Base-by-base conservation (phyloP, 2,797 vertebrate genomes). In the Poecilia velifera region DNA sequence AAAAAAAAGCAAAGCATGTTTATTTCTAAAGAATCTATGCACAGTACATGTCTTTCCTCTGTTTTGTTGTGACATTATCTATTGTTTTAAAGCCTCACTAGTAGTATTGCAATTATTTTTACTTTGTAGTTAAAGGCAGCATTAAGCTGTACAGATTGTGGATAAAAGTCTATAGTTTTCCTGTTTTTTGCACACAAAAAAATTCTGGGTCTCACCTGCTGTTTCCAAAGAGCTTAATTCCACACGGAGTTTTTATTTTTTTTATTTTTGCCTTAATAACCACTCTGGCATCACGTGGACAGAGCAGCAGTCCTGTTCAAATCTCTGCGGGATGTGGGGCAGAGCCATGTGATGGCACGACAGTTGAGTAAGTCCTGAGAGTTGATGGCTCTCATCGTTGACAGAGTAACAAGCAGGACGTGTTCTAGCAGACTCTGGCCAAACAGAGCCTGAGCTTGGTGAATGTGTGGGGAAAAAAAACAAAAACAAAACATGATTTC, bases 361-460 rank as follows among this genome's bases (percentile, higher is more conserved):
- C 80, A 80, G 83, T 89, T 92, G 90, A 84, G 73, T 82, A 76
- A 82, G 86, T 90, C 83, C 83, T 93, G 83, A 88, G 82, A 86
- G 62, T 77, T 78, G 36, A 85, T 74, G 81, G 83, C 62, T 71
- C 82, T 88, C 82, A 36, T 74, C 72, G 81, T 53, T 90, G 89
- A 92, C 86, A 86, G 76, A 84, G 79, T 78, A 74, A 76, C 74
- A 85, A 87, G 85, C 88, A 68, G 82, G 84, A 88, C 78, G 84
- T 84, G 87, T 89, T 89, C 76, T 77, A 36, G 77, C 73, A 84
- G 78, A 84, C 84, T 88, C 91, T 39, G 41, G 77, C 76, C 57
- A 62, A 86, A 77, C 76, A 62, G 71, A 77, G 73, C 74, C 81
- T 51, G 74, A 79, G 47, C 77, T 89, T 59, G 85, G 72, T 20